Conservation (phyloP, 1,140 invertebrate species). For the Heliconius eleuchia region DNA sequence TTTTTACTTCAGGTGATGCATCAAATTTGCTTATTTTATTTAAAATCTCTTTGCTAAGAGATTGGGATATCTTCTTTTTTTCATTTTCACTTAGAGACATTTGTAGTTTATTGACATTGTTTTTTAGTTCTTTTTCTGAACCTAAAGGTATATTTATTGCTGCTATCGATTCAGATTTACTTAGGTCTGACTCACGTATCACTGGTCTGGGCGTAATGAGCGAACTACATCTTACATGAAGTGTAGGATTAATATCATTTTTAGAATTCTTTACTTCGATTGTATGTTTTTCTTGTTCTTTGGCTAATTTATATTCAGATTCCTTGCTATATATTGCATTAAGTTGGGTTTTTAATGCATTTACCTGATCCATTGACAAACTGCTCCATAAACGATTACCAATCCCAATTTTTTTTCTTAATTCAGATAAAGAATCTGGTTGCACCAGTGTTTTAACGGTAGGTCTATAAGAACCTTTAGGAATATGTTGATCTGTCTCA, state of each 20-base stretch:
- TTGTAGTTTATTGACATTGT: slow-evolving; percentile 76
- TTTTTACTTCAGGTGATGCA: slow-evolving; percentile 63
- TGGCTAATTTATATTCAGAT: slow-evolving; percentile 65
- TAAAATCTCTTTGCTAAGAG: slow-evolving; percentile 87
- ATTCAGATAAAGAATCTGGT: slow-evolving; percentile 61
- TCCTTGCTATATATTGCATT: slow-evolving; percentile 91
- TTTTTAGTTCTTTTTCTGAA: slow-evolving; percentile 77
- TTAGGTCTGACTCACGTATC: slow-evolving; percentile 55
- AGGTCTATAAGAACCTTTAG: slow-evolving; percentile 36
- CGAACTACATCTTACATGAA: slow-evolving; percentile 88
- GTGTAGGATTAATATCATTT: slow-evolving; percentile 67
- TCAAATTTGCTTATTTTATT: slow-evolving; percentile 83
- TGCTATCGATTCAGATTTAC: slow-evolving; percentile 82
- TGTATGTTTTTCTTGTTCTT: slow-evolving; percentile 79
- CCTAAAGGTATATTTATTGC: slow-evolving; percentile 73
- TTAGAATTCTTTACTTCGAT: slow-evolving; percentile 81
- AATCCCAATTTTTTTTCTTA: slow-evolving; percentile 82
- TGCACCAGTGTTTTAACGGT: slow-evolving; percentile 48
- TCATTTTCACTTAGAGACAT: slow-evolving; percentile 85
- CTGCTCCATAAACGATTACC: slow-evolving; percentile 91
- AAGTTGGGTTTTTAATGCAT: slow-evolving; percentile 89
- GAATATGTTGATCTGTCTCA: slow-evolving; percentile 43
- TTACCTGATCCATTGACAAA: slow-evolving; percentile 91
- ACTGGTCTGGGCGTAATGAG: slow-evolving; percentile 59
- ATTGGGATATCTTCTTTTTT: slow-evolving; percentile 87